These are phyloP conservation scores for Anseranas semipalmata DNA, from an alignment of 2,113 vertebrate genomes.

Conservation along the genomic window DNA sequence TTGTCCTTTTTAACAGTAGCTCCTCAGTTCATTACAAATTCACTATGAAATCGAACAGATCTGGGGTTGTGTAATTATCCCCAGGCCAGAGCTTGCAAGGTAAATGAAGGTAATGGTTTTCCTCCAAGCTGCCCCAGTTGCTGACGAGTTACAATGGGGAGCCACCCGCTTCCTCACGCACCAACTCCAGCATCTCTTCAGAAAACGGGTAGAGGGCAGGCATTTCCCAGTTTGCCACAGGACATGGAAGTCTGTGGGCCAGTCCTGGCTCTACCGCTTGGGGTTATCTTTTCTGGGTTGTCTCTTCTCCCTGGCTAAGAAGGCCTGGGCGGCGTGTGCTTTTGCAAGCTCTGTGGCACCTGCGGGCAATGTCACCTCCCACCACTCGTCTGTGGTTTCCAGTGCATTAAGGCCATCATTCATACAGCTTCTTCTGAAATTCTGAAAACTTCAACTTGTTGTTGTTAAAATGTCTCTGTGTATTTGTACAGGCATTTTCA, in stretches of 20 bases:
- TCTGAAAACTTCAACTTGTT: background rate
- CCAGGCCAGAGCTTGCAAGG: background rate
- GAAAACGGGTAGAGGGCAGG: background rate
- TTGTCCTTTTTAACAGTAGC: background rate
- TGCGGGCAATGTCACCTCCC: background rate
- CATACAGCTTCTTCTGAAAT: background rate
- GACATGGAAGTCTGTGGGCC: background rate
- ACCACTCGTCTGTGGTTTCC: background rate
- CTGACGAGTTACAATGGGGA: background rate
- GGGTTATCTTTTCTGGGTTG: background rate
- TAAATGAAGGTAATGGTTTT: background rate
- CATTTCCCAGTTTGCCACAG: background rate
- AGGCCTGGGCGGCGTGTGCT: no score
- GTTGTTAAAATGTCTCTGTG: background rate
- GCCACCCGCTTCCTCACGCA: background rate
- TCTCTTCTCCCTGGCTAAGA: background rate
- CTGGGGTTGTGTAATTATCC: background rate
- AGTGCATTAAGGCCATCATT: accelerated
- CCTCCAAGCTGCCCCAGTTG: background rate
- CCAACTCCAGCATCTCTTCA: background rate
- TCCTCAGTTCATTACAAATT: background rate
- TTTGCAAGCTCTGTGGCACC: background rate
- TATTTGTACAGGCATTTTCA: background rate
- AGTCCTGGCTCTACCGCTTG: background rate
- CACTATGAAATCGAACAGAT: background rate